Conservation (phyloP, 2,888 invertebrate genomes). For the Parasteatoda lunata region DNA sequence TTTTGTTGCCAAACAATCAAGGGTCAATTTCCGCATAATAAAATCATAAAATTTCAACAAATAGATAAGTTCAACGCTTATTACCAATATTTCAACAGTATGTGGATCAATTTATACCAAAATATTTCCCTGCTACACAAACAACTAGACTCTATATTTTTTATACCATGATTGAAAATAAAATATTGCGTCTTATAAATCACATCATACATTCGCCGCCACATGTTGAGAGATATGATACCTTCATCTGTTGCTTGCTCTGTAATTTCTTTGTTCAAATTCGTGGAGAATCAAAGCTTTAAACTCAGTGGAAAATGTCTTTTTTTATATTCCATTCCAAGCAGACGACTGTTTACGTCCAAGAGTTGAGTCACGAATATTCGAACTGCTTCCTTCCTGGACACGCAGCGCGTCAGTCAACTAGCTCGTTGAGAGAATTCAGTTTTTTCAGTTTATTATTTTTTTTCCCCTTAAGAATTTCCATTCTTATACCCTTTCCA, state of each 20-base stretch:
- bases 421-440: slow-evolving; percentile 15
- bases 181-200: slow-evolving; percentile 25
- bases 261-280: slow-evolving; percentile 57
- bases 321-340: background rate
- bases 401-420: slow-evolving; percentile 37
- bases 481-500: slow-evolving; percentile 20
- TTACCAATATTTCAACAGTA: too few relatives aligned
- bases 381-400: slow-evolving; percentile 16
- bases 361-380: slow-evolving; percentile 50
- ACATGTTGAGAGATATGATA: slow-evolving; percentile 33
- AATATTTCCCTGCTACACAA: too few relatives aligned
- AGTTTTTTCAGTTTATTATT: slow-evolving; percentile 4
- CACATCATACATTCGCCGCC: slow-evolving; percentile 28
- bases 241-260: slow-evolving; percentile 35
- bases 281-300: slow-evolving; percentile 29
- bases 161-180: too few relatives aligned
- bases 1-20: too few relatives aligned
- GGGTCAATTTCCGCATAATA: too few relatives aligned
- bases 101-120: too few relatives aligned
- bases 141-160: too few relatives aligned
- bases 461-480: background rate
- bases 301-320: slow-evolving; percentile 4
- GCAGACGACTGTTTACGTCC: slow-evolving; percentile 36
- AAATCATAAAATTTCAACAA: too few relatives aligned
- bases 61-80: too few relatives aligned